Conservation (phyloP, 2,888 invertebrate species). For the Pristionchus japonicus region DNA sequence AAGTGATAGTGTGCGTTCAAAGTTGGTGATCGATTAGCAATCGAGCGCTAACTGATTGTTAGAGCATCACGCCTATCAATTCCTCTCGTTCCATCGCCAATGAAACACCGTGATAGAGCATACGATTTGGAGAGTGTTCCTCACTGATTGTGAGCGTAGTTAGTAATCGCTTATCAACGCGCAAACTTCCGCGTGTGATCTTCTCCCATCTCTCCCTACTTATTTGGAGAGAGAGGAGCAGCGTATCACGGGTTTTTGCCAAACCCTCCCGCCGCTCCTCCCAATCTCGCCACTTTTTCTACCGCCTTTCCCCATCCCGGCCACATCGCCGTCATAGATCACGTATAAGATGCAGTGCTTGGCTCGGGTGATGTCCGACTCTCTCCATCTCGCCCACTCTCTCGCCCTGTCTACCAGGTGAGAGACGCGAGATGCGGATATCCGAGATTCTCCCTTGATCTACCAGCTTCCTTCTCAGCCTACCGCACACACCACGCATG, state of each 20-base stretch:
- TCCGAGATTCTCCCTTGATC: not conserved
- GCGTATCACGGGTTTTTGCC: slow-evolving; percentile 3
- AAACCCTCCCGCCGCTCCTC: not conserved
- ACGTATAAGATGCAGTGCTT: not conserved
- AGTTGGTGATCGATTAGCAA: not conserved
- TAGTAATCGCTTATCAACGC: slow-evolving; percentile 11
- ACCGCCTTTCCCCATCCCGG: not conserved
- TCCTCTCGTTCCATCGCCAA: no score
- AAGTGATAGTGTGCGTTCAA: not conserved
- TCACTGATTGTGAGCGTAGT: no score
- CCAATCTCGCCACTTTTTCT: not conserved
- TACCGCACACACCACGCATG: slow-evolving; percentile 24
- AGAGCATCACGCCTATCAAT: no score
- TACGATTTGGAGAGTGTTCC: no score
- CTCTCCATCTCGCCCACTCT: no score
- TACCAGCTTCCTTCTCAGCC: not conserved
- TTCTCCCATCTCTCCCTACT: not conserved
- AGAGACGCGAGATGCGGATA: no score
- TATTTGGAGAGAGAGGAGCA: not conserved
- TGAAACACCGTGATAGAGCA: no score
- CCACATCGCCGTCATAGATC: not conserved
- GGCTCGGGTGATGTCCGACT: no score
- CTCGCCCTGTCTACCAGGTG: no score
- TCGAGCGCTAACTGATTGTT: not conserved
- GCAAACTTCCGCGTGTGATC: not conserved